phyloP scores from a whole-genome alignment of 2,113 vertebrate species.

The Percina caprodes region DNA sequence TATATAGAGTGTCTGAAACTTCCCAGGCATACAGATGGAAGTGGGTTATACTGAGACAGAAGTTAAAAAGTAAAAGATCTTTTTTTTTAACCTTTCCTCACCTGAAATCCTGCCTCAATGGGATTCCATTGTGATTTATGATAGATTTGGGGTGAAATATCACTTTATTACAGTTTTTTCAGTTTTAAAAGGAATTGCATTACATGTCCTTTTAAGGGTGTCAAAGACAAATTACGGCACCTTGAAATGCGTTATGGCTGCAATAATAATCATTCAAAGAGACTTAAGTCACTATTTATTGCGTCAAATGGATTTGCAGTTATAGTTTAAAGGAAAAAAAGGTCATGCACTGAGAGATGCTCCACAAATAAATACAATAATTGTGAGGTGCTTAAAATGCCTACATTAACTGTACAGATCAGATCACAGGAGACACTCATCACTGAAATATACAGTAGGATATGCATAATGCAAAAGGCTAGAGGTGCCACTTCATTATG shows the following conservation, averaged over 20 bases:
- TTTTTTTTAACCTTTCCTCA: neutral
- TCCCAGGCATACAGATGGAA: neutral
- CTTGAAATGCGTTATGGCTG: neutral
- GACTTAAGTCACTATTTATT: neutral
- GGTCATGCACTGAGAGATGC: neutral
- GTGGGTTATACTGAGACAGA: neutral
- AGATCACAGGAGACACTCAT: conserved; percentile 13
- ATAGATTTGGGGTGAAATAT: neutral
- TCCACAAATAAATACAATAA: neutral
- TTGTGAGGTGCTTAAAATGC: neutral
- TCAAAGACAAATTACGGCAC: neutral
- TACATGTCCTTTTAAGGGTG: neutral
- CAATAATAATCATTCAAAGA: neutral
- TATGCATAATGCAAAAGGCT: conserved; percentile 32
- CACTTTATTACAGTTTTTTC: conserved; percentile 1
- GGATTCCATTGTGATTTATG: neutral
- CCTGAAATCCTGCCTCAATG: neutral
- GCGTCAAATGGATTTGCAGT: neutral
- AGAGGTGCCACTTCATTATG: conserved; percentile 19
- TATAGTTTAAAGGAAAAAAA: neutral
- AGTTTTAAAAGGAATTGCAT: neutral
- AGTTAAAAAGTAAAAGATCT: neutral
- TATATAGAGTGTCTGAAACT: neutral
- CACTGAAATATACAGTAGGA: conserved; percentile 5
- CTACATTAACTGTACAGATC: neutral